A percentile compares a stretch with the other conserved stretches of the same genome.
Conservation (phyloP, 1,140 invertebrate genomes). For the Ruditapes philippinarum region DNA sequence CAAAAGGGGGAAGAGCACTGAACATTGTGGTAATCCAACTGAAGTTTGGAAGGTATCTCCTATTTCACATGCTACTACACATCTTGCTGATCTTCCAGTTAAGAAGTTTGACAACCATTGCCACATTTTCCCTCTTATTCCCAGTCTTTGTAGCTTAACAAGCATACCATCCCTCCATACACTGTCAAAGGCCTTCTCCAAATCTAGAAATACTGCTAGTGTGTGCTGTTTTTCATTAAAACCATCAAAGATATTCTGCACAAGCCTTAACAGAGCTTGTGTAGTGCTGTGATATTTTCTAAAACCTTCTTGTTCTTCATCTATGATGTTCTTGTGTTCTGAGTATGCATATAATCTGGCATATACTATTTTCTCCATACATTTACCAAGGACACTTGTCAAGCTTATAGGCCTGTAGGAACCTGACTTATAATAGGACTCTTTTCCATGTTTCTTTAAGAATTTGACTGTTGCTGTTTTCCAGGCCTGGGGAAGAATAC, state of each 20-base stretch:
- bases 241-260: neutral
- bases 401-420: neutral
- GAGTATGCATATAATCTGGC: neutral
- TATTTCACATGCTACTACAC: neutral
- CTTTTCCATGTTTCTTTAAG: conserved; percentile 22
- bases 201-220: neutral
- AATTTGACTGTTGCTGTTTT: conserved; percentile 20
- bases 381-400: neutral
- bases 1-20: neutral
- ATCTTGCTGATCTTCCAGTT: neutral
- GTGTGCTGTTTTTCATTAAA: neutral
- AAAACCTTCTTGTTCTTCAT: conserved; percentile 14
- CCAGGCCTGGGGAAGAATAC: neutral
- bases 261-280: neutral
- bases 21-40: conserved; percentile 18
- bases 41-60: neutral
- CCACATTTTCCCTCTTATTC: conserved; percentile 28
- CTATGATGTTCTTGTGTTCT: neutral
- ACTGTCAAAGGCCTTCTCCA: conserved; percentile 30
- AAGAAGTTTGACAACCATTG: conserved; percentile 3
- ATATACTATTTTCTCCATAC: neutral
- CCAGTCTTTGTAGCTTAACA: neutral
- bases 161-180: conserved; percentile 17
- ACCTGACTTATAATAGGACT: neutral
- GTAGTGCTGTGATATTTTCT: neutral